phyloP scores from a whole-genome alignment of 2,888 invertebrate genomes.

The Pachydiplax longipennis region DNA sequence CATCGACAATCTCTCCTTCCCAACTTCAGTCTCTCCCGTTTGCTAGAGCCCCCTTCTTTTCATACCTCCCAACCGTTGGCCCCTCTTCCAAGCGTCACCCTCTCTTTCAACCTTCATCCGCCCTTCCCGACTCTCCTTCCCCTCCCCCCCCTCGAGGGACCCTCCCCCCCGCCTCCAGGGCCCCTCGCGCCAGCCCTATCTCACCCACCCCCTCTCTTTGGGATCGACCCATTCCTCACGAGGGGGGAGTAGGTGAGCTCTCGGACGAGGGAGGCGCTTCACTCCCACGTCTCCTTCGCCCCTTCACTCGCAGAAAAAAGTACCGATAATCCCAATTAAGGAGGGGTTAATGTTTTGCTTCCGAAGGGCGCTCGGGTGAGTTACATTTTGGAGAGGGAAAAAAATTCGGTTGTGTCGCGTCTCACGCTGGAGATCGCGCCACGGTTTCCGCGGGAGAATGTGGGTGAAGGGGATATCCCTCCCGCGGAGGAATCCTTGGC shows the following conservation, averaged over 20 bases:
- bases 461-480: not conserved
- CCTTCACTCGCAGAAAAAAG: not conserved
- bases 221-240: slow-evolving; percentile 37
- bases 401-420: not conserved
- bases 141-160: not conserved
- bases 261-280: not conserved
- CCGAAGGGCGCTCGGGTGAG: not conserved
- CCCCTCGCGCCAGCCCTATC: not conserved
- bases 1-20: not conserved
- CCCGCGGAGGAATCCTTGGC: not conserved
- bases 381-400: not conserved
- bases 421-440: not conserved
- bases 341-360: not conserved
- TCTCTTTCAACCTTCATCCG: not conserved
- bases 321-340: not conserved
- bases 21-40: not conserved
- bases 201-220: not conserved
- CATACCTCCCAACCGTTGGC: not conserved
- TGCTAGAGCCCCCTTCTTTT: not conserved
- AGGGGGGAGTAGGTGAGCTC: slow-evolving; percentile 3
- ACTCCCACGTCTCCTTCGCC: not conserved
- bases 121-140: not conserved
- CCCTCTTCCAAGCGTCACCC: not conserved
- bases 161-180: not conserved
- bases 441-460: not conserved